Evolutionary conservation across 2,888 invertebrate species (phyloP).

Genomic region (Gandaritis pyraliata): DNA sequence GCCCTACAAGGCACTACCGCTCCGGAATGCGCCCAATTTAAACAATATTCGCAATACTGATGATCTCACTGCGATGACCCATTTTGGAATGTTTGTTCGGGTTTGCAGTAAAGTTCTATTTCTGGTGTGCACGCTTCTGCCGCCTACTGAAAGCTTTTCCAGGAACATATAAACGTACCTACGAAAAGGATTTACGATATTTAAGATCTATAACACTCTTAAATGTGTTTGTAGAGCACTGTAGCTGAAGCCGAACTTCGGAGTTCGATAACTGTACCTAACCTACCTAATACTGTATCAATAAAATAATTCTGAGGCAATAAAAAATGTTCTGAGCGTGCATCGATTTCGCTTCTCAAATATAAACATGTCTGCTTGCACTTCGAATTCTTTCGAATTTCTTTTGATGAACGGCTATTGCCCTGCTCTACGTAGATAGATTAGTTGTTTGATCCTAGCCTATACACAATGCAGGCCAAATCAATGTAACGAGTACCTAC

Average conservation of each 20-base stretch:
- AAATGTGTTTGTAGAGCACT: background rate
- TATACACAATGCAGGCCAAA: no score
- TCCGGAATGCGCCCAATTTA: slow-evolving; percentile 25
- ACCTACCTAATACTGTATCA: background rate
- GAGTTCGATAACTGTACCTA: background rate
- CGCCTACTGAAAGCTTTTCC: slow-evolving; percentile 8
- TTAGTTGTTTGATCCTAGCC: background rate
- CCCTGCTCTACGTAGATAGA: background rate
- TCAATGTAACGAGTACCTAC: background rate
- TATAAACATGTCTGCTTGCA: no score
- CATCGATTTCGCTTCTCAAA: no score
- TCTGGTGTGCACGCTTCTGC: slow-evolving; percentile 18
- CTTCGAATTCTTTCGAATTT: no score
- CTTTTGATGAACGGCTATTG: no score
- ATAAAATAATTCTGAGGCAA: no score
- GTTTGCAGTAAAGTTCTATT: slow-evolving; percentile 23
- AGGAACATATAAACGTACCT: background rate
- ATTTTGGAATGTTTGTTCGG: slow-evolving; percentile 32
- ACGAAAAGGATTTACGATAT: background rate
- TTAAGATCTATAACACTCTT: background rate
- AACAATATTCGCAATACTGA: slow-evolving; percentile 31
- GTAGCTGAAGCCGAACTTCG: background rate
- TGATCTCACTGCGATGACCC: slow-evolving; percentile 37
- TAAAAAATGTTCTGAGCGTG: no score
- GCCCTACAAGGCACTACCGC: slow-evolving; percentile 34